Evolutionary conservation across 2,888 invertebrate species (phyloP).

Genomic region (Mythimna vitellina): DNA sequence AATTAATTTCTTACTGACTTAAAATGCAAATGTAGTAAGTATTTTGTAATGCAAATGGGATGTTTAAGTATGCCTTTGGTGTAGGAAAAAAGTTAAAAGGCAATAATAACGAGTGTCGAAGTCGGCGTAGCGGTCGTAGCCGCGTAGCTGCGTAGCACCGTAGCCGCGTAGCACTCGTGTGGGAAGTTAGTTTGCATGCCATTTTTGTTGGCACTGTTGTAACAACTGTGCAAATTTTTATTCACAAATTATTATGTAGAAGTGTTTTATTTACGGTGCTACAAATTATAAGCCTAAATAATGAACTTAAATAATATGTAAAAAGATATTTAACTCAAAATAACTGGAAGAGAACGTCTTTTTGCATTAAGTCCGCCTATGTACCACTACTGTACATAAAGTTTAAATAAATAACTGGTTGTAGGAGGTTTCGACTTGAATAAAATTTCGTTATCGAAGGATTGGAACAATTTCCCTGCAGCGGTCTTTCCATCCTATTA

Average conservation of each 20-base stretch:
- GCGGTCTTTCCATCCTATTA: too few species aligned
- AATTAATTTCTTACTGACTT: conserved; percentile 63
- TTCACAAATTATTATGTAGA: not conserved
- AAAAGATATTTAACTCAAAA: not conserved
- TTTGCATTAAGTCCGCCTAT: too few species aligned
- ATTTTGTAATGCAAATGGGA: conserved; percentile 67
- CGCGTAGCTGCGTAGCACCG: conserved; percentile 16
- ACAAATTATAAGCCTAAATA: not conserved
- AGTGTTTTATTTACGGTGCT: not conserved
- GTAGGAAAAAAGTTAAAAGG: conserved; percentile 46
- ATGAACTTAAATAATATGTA: not conserved
- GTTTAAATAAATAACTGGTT: too few species aligned
- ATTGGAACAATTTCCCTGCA: too few species aligned
- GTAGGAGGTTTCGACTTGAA: not conserved
- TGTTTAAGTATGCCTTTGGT: conserved; percentile 55
- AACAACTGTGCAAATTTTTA: not conserved
- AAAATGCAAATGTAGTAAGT: conserved; percentile 65
- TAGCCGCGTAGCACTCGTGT: conserved; percentile 37
- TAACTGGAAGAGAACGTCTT: too few species aligned
- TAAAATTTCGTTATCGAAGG: not conserved
- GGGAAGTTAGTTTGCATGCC: not conserved
- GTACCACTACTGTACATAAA: too few species aligned
- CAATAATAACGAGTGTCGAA: conserved; percentile 40
- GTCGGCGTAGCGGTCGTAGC: conserved; percentile 54
- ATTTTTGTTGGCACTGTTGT: not conserved